Evolutionary conservation across 2,113 vertebrate genomes (phyloP).

Genomic region (Bujurquina vittata): DNA sequence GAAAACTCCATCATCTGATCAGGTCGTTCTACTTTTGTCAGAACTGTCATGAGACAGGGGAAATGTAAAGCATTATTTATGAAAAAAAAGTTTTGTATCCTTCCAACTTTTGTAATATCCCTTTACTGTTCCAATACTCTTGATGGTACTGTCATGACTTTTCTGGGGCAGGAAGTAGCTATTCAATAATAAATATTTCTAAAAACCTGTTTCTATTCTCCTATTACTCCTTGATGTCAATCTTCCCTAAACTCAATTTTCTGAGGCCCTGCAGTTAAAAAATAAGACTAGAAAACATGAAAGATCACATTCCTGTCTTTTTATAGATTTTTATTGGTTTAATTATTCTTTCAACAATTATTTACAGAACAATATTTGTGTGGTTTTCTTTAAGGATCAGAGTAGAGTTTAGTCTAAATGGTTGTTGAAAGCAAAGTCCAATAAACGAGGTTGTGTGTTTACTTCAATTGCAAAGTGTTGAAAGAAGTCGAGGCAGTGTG

Average conservation of each 20-base stretch:
- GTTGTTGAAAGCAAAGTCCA: background rate
- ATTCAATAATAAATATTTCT: conserved; percentile 62
- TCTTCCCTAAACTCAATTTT: background rate
- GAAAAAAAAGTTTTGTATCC: conserved; percentile 67
- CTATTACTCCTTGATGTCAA: background rate
- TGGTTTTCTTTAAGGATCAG: background rate
- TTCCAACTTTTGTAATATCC: conserved; percentile 77
- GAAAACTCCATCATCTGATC: conserved; percentile 38
- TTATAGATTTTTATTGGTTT: background rate
- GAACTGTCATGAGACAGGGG: conserved; percentile 35
- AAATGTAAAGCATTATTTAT: conserved; percentile 69
- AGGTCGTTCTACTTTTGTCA: conserved; percentile 63
- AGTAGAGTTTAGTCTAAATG: background rate
- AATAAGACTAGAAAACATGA: background rate
- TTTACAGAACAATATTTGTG: background rate
- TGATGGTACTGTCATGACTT: conserved; percentile 64
- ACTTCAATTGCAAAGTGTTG: background rate
- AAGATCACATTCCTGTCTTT: background rate
- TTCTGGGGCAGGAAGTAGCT: conserved; percentile 45
- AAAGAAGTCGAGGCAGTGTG: conserved; percentile 40
- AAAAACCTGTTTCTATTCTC: conserved; percentile 19
- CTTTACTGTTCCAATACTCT: conserved; percentile 54
- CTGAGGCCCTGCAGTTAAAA: background rate
- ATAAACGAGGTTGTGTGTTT: background rate
- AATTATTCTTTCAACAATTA: background rate